Conservation (phyloP, 2,888 invertebrate genomes). For the Xylocampa areola region DNA sequence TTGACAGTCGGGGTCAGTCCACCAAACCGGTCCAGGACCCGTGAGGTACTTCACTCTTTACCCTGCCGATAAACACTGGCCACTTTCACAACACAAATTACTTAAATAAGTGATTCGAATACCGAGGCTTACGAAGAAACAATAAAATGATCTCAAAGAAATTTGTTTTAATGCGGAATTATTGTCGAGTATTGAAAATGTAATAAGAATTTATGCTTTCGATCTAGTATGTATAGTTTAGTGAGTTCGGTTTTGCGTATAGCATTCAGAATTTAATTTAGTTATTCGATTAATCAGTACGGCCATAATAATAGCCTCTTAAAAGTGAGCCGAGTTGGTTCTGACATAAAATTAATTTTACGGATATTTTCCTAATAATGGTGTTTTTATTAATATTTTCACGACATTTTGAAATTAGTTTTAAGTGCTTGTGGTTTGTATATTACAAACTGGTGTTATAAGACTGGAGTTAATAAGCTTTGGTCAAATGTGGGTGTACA, state of each 20-base stretch:
- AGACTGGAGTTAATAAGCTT: no score
- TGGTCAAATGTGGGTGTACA: no score
- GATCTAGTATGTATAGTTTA: no score
- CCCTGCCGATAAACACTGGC: constrained; percentile 52
- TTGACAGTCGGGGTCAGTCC: constrained; percentile 60
- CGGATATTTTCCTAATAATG: constrained; percentile 3
- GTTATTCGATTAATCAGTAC: constrained; percentile 11
- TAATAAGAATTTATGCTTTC: constrained; percentile 1
- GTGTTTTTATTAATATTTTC: neutral
- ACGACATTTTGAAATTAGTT: neutral
- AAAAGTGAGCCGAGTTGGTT: constrained; percentile 8
- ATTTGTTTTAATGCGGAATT: constrained; percentile 6
- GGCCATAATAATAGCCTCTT: neutral
- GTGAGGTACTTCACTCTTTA: constrained; percentile 49
- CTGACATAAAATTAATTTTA: constrained; percentile 17
- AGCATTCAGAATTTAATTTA: constrained; percentile 13
- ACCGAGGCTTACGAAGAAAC: constrained; percentile 34
- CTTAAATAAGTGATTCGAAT: constrained; percentile 41
- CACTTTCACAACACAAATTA: constrained; percentile 57
- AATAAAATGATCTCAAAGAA: constrained; percentile 30
- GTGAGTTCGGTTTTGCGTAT: neutral
- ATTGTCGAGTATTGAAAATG: constrained; percentile 8
- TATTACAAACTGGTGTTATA: no score
- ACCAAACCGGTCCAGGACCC: constrained; percentile 58
- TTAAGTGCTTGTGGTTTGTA: no score